These are phyloP conservation scores for Listronotus bonariensis DNA, from an alignment of 1,140 invertebrate genomes.

Conservation along the genomic window DNA sequence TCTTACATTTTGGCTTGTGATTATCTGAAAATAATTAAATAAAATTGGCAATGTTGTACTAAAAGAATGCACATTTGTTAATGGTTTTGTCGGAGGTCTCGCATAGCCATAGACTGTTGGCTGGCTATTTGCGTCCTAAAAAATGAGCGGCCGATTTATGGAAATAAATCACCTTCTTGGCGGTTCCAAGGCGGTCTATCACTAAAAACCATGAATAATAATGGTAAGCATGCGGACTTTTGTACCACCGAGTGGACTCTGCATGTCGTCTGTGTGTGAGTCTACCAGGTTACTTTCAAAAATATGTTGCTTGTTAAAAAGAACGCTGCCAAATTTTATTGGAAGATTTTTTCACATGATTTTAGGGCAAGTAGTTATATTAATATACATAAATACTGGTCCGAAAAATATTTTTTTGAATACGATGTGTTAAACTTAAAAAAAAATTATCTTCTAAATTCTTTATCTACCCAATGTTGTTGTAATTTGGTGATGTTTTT, in stretches of 20 bases:
- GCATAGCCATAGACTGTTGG: constrained; percentile 15
- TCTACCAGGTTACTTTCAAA: constrained; percentile 20
- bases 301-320: no score
- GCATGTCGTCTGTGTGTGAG: constrained; percentile 25
- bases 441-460: no score
- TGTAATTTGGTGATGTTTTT: no score
- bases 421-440: not conserved
- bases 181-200: constrained; percentile 37
- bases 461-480: no score
- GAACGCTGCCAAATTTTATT: no score
- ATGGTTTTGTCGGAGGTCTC: constrained; percentile 25
- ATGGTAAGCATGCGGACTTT: constrained; percentile 31
- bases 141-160: constrained; percentile 35
- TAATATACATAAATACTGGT: no score
- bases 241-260: constrained; percentile 31
- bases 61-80: constrained; percentile 30
- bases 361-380: no score
- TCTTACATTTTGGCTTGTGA: no score
- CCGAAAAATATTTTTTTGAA: no score
- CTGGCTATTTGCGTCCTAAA: constrained; percentile 29
- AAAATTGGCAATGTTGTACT: constrained; percentile 17
- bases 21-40: not conserved
- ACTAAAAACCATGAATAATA: constrained; percentile 41
- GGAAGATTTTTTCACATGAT: no score
- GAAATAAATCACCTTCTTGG: constrained; percentile 35